Evolutionary conservation across 2,113 vertebrate species (phyloP).

Genomic region (Colossoma macropomum): DNA sequence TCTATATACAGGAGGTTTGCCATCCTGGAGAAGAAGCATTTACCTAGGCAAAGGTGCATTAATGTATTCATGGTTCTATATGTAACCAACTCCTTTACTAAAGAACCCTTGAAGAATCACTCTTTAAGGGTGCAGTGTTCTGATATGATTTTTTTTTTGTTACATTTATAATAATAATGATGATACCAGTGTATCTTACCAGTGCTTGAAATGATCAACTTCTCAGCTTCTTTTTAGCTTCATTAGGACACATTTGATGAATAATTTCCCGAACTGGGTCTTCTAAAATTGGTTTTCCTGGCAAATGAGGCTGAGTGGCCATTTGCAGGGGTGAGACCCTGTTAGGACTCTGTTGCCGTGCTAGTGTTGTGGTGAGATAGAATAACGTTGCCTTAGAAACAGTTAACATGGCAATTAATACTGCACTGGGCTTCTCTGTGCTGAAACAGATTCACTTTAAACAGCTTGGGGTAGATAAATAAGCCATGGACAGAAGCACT

Average conservation of each 20-base stretch:
- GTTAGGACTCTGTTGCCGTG: not conserved
- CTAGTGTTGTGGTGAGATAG: not conserved
- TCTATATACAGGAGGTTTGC: no score
- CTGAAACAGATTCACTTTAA: not conserved
- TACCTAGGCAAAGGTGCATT: no score
- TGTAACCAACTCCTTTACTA: no score
- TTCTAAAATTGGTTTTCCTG: not conserved
- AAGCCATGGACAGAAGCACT: not conserved
- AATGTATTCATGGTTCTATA: no score
- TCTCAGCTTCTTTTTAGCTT: not conserved
- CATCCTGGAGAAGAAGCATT: no score
- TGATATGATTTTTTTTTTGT: no score
- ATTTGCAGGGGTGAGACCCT: constrained; percentile 2
- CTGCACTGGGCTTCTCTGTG: constrained; percentile 2
- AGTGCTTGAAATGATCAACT: no score
- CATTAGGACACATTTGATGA: not conserved
- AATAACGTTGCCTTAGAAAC: constrained; percentile 39
- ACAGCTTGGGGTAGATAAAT: constrained; percentile 14
- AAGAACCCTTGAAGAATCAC: no score
- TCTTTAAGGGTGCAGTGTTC: no score
- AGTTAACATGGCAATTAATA: constrained; percentile 36
- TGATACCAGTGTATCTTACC: not conserved
- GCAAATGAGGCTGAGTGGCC: not conserved
- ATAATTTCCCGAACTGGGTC: not conserved
- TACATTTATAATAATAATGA: not conserved